These are phyloP conservation scores for Manacus vitellinus DNA, from an alignment of 2,113 vertebrate genomes.

Conservation along the genomic window DNA sequence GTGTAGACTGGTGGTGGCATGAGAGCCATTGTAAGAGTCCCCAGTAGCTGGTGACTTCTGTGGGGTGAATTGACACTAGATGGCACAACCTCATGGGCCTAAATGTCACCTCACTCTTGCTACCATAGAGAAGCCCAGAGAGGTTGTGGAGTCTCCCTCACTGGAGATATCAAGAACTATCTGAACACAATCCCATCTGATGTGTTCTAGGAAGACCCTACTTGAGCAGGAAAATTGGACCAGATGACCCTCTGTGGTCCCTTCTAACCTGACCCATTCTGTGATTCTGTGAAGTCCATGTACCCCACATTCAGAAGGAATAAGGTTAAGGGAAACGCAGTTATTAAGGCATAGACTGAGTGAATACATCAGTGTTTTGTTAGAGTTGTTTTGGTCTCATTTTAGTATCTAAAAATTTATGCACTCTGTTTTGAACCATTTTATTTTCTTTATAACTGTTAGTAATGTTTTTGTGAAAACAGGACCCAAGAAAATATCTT, in stretches of 20 bases:
- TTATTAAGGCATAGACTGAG: neutral
- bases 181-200: neutral
- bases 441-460: neutral
- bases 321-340: neutral
- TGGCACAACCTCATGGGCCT: neutral
- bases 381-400: neutral
- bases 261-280: no score
- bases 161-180: accelerated
- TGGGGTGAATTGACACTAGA: neutral
- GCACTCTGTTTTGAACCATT: neutral
- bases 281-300: neutral
- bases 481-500: neutral
- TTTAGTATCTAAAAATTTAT: neutral
- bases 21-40: neutral
- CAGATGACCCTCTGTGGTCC: neutral
- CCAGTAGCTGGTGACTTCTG: neutral
- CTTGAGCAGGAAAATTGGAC: neutral
- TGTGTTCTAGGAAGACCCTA: neutral
- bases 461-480: neutral
- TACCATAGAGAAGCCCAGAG: neutral
- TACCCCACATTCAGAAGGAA: neutral
- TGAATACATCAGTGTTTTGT: neutral
- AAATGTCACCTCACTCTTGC: neutral
- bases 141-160: neutral
- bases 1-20: neutral